Conservation (phyloP, 1,140 invertebrate genomes). For the Drosophila kohkoa region DNA sequence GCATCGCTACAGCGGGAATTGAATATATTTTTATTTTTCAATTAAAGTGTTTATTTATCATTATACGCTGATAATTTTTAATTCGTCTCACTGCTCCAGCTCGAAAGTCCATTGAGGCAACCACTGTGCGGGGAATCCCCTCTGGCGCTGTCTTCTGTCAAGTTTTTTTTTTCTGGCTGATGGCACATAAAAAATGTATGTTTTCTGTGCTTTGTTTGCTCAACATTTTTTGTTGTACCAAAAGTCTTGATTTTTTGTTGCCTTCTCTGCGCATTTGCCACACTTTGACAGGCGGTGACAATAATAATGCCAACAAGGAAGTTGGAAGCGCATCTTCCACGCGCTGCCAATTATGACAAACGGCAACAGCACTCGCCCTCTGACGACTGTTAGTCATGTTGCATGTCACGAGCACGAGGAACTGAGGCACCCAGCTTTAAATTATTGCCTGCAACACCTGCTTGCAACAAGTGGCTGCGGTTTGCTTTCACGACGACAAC, state of each 20-base stretch:
- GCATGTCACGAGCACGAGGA: conserved; percentile 59
- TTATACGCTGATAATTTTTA: no score
- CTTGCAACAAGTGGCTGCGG: conserved; percentile 42
- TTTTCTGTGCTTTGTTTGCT: conserved; percentile 41
- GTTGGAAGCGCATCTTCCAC: conserved; percentile 73
- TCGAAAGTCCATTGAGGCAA: no score
- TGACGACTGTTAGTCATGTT: conserved; percentile 21
- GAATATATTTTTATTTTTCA: no score
- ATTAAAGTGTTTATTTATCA: no score
- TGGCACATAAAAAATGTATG: conserved; percentile 25
- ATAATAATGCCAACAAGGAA: conserved; percentile 74
- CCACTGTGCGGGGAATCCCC: conserved; percentile 15
- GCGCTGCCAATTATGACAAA: conserved; percentile 78
- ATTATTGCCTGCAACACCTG: conserved; percentile 68
- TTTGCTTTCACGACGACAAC: conserved; percentile 14
- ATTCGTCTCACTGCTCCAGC: no score
- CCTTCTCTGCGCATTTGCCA: conserved; percentile 50
- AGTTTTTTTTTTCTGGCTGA: neutral
- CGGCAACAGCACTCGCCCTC: conserved; percentile 41
- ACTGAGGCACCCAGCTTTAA: conserved; percentile 51
- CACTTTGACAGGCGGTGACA: conserved; percentile 57
- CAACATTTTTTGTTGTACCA: neutral
- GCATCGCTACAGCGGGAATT: no score
- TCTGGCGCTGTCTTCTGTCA: neutral
- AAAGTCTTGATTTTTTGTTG: conserved; percentile 32